phyloP scores from a whole-genome alignment of 2,797 vertebrate genomes.

The Moxostoma hubbsi region DNA sequence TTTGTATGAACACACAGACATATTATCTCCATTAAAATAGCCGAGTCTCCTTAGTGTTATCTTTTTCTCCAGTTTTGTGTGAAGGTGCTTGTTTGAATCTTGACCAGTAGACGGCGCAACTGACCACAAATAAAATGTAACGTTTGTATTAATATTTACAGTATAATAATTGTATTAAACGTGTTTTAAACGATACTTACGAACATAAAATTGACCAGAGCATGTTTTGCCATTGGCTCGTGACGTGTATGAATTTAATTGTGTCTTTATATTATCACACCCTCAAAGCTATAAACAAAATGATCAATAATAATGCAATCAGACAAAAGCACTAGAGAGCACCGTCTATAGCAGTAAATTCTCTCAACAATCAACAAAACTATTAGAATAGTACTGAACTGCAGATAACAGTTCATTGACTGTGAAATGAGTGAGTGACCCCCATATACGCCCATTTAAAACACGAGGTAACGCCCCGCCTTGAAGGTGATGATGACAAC shows the following conservation, averaged over 20 bases:
- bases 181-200: neutral
- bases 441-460: neutral
- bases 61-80: neutral
- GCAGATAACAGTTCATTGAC: neutral
- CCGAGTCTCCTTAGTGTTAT: too few species aligned
- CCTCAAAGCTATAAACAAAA: too few species aligned
- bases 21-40: too few species aligned
- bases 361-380: slow-evolving; percentile 9
- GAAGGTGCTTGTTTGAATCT: neutral
- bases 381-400: neutral
- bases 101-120: neutral
- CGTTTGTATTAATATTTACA: neutral
- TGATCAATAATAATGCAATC: neutral
- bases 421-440: neutral
- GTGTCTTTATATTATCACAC: neutral
- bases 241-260: neutral
- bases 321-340: neutral
- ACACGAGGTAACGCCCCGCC: neutral
- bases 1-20: too few species aligned
- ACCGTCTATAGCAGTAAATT: neutral
- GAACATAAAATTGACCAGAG: too few species aligned
- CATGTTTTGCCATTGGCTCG: neutral
- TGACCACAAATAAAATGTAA: neutral
- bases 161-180: neutral
- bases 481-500: neutral